Conservation (phyloP, 2,888 invertebrate species). For the Hedychridium roseum region DNA sequence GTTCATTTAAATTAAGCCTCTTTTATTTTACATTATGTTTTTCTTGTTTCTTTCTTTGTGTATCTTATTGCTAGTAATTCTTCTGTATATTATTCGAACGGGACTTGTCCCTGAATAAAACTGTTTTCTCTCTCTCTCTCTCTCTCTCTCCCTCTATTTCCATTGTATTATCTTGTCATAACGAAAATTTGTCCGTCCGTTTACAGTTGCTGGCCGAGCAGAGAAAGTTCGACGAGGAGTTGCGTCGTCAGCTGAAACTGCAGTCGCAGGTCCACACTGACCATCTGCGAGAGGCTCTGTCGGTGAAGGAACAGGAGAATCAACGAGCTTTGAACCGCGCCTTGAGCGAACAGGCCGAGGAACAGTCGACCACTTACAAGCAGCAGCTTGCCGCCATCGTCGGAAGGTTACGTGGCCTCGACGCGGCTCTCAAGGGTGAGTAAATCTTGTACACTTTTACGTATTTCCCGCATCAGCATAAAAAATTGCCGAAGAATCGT, state of each 20-base stretch:
- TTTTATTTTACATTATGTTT: not conserved
- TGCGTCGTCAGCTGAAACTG: slow-evolving; percentile 81
- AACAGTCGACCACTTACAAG: slow-evolving; percentile 75
- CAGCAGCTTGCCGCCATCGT: slow-evolving; percentile 76
- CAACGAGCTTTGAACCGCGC: slow-evolving; percentile 65
- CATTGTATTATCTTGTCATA: not conserved
- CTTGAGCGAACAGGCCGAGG: slow-evolving; percentile 74
- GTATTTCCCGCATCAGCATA: too few relatives aligned
- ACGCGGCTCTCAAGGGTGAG: slow-evolving; percentile 77
- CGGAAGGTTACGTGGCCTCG: slow-evolving; percentile 79
- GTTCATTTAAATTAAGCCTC: not conserved
- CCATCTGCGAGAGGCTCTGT: slow-evolving; percentile 77
- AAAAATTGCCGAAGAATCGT: too few relatives aligned
- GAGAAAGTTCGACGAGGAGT: slow-evolving; percentile 70
- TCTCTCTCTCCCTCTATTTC: too few relatives aligned
- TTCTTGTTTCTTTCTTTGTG: not conserved
- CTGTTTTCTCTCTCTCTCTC: too few relatives aligned
- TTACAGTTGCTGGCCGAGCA: slow-evolving; percentile 72
- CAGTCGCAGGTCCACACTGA: slow-evolving; percentile 89
- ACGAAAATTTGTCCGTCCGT: slow-evolving; percentile 4
- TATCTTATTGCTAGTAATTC: too few relatives aligned
- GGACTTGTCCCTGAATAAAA: too few relatives aligned
- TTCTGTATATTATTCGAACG: too few relatives aligned
- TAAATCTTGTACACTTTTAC: slow-evolving; percentile 24
- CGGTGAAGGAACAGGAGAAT: slow-evolving; percentile 69